phyloP scores from a whole-genome alignment of 2,888 invertebrate species.

The Drosophila austrosaltans region DNA sequence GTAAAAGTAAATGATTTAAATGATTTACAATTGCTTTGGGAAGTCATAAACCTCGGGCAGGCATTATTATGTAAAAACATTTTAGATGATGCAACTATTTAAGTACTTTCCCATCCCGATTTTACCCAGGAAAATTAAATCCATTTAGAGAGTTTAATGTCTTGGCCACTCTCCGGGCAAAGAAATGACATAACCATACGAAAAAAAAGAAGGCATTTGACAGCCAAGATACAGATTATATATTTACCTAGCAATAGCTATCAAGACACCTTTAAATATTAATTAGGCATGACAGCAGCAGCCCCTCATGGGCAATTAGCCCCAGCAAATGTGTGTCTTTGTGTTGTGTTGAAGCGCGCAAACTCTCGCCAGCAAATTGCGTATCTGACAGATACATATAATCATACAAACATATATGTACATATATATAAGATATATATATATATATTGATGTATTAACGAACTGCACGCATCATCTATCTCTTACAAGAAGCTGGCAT shows the following conservation, averaged over 20 bases:
- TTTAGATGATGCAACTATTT: slow-evolving; percentile 17
- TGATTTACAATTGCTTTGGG: neutral
- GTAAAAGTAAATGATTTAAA: neutral
- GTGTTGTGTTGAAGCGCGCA: slow-evolving; percentile 73
- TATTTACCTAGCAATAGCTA: slow-evolving; percentile 33
- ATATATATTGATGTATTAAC: slow-evolving; percentile 30
- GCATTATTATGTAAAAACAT: slow-evolving; percentile 40
- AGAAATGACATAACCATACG: slow-evolving; percentile 62
- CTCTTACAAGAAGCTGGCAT: slow-evolving; percentile 46
- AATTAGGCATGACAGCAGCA: slow-evolving; percentile 60
- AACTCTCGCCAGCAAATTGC: slow-evolving; percentile 41
- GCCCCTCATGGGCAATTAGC: slow-evolving; percentile 51
- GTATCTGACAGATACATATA: slow-evolving; percentile 36
- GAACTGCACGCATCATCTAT: slow-evolving; percentile 58
- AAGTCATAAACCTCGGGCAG: neutral
- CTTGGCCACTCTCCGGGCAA: slow-evolving; percentile 9
- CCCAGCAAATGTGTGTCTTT: slow-evolving; percentile 26
- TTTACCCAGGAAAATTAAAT: slow-evolving; percentile 39
- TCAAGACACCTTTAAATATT: slow-evolving; percentile 74
- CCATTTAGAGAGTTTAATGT: slow-evolving; percentile 18
- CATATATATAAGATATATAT: neutral
- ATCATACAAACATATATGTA: slow-evolving; percentile 18
- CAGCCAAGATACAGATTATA: slow-evolving; percentile 4
- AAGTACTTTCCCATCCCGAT: slow-evolving; percentile 51
- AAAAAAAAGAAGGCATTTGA: slow-evolving; percentile 8